phyloP scores from a whole-genome alignment of 35 echinoderm and acorn worm genomes.

The Apostichopus japonicus region DNA sequence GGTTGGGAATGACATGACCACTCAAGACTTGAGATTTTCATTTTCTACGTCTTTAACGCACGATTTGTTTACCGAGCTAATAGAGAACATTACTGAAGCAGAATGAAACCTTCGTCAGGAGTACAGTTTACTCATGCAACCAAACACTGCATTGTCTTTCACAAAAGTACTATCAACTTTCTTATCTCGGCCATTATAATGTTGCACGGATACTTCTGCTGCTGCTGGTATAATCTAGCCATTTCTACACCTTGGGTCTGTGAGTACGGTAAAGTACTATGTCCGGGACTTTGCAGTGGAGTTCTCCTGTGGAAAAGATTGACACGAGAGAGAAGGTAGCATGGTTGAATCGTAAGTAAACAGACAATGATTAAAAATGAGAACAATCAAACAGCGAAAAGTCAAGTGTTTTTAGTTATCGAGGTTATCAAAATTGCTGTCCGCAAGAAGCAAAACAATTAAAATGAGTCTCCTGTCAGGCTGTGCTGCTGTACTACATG shows the following conservation, averaged over 20 bases:
- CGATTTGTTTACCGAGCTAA: background rate
- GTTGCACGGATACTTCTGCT: background rate
- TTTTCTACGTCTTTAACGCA: background rate
- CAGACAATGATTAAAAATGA: background rate
- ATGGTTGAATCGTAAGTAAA: background rate
- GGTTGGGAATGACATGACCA: background rate
- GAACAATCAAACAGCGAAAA: background rate
- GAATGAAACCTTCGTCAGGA: background rate
- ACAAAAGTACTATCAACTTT: no score
- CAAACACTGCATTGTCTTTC: background rate
- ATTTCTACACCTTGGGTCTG: background rate
- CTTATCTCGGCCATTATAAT: no score
- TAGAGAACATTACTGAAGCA: background rate
- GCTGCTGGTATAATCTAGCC: background rate
- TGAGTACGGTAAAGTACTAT: background rate
- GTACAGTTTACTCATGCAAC: background rate
- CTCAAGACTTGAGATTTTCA: background rate
- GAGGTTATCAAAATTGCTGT: no score
- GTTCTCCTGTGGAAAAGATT: background rate
- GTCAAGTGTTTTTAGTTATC: background rate
- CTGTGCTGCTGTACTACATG: no score
- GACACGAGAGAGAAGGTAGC: background rate
- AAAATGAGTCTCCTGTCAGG: no score
- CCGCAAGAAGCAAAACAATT: no score
- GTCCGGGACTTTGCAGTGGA: background rate